Percentiles rank a stretch among this genome's conserved stretches.
Evolutionary conservation across 2,888 invertebrate genomes (phyloP).

Genomic region (Synergus gifuensis): DNA sequence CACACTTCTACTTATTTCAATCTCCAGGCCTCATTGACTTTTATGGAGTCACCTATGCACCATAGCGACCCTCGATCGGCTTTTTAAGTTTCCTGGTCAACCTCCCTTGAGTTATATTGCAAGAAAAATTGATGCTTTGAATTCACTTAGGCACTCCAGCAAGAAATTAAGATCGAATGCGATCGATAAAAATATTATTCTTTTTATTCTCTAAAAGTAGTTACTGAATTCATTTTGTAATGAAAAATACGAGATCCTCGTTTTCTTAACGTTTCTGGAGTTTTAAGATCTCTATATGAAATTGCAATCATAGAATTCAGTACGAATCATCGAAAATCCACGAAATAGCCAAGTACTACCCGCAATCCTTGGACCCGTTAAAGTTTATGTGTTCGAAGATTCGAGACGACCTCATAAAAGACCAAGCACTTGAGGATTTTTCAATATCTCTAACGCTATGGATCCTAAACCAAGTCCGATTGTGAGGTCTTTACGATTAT

Average conservation of each 20-base stretch:
- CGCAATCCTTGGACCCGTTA: slow-evolving; percentile 31
- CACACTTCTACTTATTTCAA: slow-evolving; percentile 60
- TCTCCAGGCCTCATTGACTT: slow-evolving; percentile 61
- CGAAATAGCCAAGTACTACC: slow-evolving; percentile 20
- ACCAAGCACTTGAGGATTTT: slow-evolving; percentile 33
- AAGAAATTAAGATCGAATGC: neutral
- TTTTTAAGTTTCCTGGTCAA: slow-evolving; percentile 54
- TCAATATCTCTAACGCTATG: slow-evolving; percentile 23
- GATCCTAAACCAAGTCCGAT: slow-evolving; percentile 7
- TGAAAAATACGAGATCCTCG: slow-evolving; percentile 16
- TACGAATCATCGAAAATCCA: slow-evolving; percentile 21
- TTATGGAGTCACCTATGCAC: slow-evolving; percentile 59
- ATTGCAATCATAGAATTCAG: slow-evolving; percentile 5
- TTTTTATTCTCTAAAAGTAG: slow-evolving; percentile 11
- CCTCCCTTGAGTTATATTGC: slow-evolving; percentile 54
- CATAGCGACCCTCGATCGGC: slow-evolving; percentile 52
- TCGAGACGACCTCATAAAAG: slow-evolving; percentile 31
- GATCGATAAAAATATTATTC: slow-evolving; percentile 17
- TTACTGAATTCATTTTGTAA: neutral
- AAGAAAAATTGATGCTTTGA: slow-evolving; percentile 44
- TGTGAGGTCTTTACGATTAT: slow-evolving; percentile 26
- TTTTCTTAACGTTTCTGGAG: neutral
- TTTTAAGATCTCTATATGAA: slow-evolving; percentile 32
- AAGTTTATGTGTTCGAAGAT: slow-evolving; percentile 34
- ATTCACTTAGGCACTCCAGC: neutral